These are phyloP conservation scores for Corythornis vintsioides DNA, from an alignment of 2,113 vertebrate genomes.

Conservation along the genomic window DNA sequence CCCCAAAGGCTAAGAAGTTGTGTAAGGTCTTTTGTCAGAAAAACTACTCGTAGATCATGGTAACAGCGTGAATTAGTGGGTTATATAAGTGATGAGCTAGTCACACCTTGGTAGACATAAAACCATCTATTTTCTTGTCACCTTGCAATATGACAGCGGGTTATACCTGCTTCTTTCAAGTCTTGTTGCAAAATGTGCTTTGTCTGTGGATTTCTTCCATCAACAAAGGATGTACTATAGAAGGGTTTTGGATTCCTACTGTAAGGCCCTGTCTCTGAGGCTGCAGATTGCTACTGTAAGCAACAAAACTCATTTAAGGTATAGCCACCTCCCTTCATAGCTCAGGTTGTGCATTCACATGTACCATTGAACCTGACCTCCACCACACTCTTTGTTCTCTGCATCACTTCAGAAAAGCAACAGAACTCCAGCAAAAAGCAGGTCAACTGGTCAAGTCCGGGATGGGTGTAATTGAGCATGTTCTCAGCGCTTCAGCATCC, in stretches of 20 bases:
- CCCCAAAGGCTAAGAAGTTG: neutral
- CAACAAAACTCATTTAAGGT: neutral
- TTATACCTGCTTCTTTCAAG: constrained; percentile 10
- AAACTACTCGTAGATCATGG: neutral
- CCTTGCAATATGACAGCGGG: neutral
- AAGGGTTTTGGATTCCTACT: neutral
- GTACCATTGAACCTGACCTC: fast-evolving
- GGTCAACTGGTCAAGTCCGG: neutral
- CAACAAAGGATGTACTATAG: neutral
- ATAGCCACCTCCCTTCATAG: neutral
- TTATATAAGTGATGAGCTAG: constrained; percentile 4
- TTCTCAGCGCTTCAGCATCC: neutral
- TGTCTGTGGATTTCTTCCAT: neutral
- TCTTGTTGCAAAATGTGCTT: neutral
- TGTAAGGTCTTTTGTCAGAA: neutral
- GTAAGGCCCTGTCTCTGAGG: neutral
- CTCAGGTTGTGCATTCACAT: neutral
- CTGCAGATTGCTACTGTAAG: neutral
- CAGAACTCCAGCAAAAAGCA: neutral
- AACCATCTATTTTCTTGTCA: constrained; percentile 47
- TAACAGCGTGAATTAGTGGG: neutral
- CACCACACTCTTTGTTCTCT: neutral
- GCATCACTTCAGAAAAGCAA: neutral
- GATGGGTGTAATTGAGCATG: neutral
- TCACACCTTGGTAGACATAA: constrained; percentile 3